These are phyloP conservation scores for Dendrolimus punctatus DNA, from an alignment of 1,140 invertebrate genomes.

Conservation along the genomic window DNA sequence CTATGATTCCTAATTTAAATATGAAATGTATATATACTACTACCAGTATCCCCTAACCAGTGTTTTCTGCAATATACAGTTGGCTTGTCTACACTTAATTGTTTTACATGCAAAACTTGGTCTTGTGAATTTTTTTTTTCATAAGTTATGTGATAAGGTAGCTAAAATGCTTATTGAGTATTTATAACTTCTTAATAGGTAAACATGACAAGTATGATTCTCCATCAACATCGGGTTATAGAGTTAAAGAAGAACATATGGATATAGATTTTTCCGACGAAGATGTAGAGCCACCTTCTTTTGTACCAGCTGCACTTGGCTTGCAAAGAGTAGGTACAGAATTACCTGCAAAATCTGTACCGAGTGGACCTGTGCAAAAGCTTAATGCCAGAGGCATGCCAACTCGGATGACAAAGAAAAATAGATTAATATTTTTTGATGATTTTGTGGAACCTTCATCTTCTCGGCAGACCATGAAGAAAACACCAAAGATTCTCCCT, in stretches of 20 bases:
- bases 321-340: conserved; percentile 84
- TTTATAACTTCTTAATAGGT: conserved; percentile 42
- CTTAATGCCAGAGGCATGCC: conserved; percentile 91
- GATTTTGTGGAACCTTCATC: conserved; percentile 88
- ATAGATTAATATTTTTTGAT: conserved; percentile 92
- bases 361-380: conserved; percentile 80
- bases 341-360: conserved; percentile 78
- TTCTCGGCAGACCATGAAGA: conserved; percentile 76
- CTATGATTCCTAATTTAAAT: too few relatives aligned
- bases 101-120: conserved; percentile 25
- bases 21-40: too few relatives aligned
- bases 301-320: conserved; percentile 83
- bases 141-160: background rate
- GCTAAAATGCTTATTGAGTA: conserved; percentile 4
- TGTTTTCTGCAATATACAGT: conserved; percentile 21
- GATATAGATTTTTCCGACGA: conserved; percentile 77
- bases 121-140: conserved; percentile 1
- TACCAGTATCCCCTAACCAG: background rate
- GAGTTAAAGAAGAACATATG: conserved; percentile 75
- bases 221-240: conserved; percentile 50
- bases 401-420: conserved; percentile 91
- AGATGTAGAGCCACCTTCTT: conserved; percentile 77
- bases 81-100: conserved; percentile 36
- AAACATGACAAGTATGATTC: conserved; percentile 38
- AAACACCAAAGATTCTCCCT: conserved; percentile 69